phyloP scores from a whole-genome alignment of 2,113 vertebrate genomes.

The Scortum barcoo region DNA sequence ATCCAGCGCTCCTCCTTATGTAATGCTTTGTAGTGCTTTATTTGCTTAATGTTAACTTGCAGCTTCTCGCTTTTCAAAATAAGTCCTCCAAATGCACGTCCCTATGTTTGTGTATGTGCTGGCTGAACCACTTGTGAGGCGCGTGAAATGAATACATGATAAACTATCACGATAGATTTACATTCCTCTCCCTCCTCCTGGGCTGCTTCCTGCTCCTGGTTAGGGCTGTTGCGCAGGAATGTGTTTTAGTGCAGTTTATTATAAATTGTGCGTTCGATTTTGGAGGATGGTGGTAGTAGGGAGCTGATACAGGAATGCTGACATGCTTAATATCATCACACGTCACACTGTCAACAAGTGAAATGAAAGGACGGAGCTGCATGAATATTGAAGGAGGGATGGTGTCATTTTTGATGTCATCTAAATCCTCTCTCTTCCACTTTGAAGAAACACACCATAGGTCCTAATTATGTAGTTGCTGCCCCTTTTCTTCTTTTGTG shows the following conservation, averaged over 20 bases:
- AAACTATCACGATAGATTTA: neutral
- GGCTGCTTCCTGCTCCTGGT: neutral
- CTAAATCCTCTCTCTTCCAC: neutral
- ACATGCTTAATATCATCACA: neutral
- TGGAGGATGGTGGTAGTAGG: neutral
- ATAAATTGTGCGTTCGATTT: neutral
- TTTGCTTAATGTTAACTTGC: neutral
- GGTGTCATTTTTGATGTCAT: neutral
- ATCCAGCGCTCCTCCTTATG: neutral
- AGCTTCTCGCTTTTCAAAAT: neutral
- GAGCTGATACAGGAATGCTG: neutral
- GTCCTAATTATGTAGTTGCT: neutral
- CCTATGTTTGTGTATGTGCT: neutral
- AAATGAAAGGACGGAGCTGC: neutral
- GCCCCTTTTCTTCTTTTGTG: neutral
- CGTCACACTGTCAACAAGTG: neutral
- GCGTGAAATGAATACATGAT: neutral
- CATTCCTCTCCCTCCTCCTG: neutral
- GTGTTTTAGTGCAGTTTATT: neutral
- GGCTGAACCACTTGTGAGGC: too few relatives aligned
- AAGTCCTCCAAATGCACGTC: neutral
- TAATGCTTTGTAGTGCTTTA: neutral
- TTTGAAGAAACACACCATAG: neutral
- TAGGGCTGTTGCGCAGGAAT: neutral
- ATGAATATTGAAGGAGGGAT: neutral